Conservation (phyloP, 2,113 vertebrate genomes). For the Gymnobelideus leadbeateri region DNA sequence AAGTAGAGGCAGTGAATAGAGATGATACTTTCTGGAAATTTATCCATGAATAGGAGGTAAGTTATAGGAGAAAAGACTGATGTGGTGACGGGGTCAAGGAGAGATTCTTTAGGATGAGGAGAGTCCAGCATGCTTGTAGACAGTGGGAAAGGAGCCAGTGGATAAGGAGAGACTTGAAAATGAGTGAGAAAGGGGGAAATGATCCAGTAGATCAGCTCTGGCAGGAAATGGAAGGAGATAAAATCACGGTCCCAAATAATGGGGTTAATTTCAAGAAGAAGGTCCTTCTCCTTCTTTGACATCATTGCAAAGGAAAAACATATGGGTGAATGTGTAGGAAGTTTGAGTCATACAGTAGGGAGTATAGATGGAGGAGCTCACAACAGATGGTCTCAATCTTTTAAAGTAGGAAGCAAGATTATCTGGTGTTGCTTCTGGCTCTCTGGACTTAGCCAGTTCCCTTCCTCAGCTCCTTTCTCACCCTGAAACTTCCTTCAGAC, state of each 20-base stretch:
- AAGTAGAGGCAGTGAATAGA: not conserved
- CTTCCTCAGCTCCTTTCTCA: not conserved
- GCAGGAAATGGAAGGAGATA: not conserved
- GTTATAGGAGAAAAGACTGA: not conserved
- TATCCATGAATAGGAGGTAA: not conserved
- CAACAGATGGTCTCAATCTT: not conserved
- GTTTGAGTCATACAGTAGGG: not conserved
- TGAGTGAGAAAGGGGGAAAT: not conserved
- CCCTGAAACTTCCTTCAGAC: not conserved
- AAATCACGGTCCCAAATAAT: not conserved
- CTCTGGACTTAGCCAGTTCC: not conserved
- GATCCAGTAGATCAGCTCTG: not conserved
- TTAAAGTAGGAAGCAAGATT: not conserved
- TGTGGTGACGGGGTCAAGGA: not conserved
- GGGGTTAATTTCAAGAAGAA: not conserved
- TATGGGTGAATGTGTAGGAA: not conserved
- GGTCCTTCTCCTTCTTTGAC: not conserved
- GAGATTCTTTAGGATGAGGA: not conserved
- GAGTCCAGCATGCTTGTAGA: not conserved
- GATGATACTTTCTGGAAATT: not conserved
- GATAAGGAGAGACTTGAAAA: not conserved
- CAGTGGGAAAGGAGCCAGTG: not conserved
- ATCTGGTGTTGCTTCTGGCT: not conserved
- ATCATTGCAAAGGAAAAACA: not conserved
- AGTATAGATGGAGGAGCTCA: not conserved